Conservation (phyloP, 23 tunicate genomes). For the Trididemnum miniatum region DNA sequence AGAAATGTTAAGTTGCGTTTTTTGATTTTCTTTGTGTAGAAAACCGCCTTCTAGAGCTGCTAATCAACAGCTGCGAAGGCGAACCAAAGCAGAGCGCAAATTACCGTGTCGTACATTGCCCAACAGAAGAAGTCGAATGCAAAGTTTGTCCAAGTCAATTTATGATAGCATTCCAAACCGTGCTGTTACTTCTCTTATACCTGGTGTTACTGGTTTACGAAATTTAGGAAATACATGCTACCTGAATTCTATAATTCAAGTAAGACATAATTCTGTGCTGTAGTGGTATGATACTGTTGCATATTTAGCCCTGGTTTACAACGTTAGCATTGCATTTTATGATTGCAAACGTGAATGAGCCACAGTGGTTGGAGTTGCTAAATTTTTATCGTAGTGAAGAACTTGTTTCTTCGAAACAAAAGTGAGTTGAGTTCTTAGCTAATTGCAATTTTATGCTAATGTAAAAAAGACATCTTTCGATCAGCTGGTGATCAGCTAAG, state of each 20-base stretch:
- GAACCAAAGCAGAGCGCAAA: slow-evolving; percentile 11
- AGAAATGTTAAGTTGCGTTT: too few species aligned
- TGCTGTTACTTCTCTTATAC: slow-evolving; percentile 87
- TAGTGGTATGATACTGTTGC: too few species aligned
- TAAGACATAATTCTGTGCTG: neutral
- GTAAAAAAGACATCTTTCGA: too few species aligned
- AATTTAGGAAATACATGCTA: slow-evolving; percentile 98
- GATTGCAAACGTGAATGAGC: too few species aligned
- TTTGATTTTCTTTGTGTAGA: neutral
- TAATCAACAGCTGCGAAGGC: neutral
- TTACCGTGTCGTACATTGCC: slow-evolving; percentile 28
- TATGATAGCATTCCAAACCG: slow-evolving; percentile 81
- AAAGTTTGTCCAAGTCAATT: slow-evolving; percentile 49
- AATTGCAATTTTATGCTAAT: too few species aligned
- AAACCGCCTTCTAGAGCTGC: neutral
- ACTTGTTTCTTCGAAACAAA: too few species aligned
- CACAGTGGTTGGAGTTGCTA: too few species aligned
- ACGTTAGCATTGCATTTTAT: too few species aligned
- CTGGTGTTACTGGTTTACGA: slow-evolving; percentile 93
- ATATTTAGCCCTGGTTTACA: too few species aligned
- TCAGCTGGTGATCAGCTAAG: too few species aligned
- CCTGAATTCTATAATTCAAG: slow-evolving; percentile 93
- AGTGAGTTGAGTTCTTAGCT: too few species aligned
- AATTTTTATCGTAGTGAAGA: too few species aligned
- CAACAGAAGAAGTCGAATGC: slow-evolving; percentile 26